phyloP scores from a whole-genome alignment of 2,888 invertebrate genomes.

The Lepeophtheirus nordmannii region DNA sequence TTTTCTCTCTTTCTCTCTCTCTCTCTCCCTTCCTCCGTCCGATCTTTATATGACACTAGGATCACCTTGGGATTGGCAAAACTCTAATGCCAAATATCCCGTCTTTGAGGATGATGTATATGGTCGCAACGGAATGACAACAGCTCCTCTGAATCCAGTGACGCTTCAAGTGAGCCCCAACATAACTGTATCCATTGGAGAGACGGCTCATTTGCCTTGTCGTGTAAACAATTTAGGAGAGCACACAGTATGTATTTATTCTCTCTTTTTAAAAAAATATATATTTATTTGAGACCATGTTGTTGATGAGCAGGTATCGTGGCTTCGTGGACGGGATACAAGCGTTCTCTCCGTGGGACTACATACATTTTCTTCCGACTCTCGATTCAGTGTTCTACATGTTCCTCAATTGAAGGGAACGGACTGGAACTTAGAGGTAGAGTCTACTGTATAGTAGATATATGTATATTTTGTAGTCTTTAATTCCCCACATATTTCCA shows the following conservation, averaged over 20 bases:
- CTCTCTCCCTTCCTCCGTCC: too few species aligned
- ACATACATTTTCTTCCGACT: slow-evolving; percentile 7
- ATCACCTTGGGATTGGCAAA: slow-evolving; percentile 23
- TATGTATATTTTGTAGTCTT: neutral
- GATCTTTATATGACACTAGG: neutral
- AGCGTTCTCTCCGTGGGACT: slow-evolving; percentile 16
- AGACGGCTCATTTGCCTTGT: slow-evolving; percentile 11
- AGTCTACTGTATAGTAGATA: neutral
- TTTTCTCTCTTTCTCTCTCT: too few species aligned
- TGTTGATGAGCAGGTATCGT: slow-evolving; percentile 6
- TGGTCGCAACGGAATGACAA: neutral
- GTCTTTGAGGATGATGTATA: neutral
- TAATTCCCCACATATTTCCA: too few species aligned
- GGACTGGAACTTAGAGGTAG: slow-evolving; percentile 17
- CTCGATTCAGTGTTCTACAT: slow-evolving; percentile 5
- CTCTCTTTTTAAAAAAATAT: neutral
- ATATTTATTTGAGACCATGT: neutral
- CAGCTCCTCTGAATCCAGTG: neutral
- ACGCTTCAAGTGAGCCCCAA: neutral
- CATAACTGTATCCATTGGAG: slow-evolving; percentile 10
- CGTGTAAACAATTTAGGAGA: neutral
- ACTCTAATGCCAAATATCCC: neutral
- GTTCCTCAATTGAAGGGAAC: slow-evolving; percentile 12
- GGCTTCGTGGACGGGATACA: slow-evolving; percentile 15
- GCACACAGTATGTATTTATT: slow-evolving; percentile 2